Conservation (phyloP, 2,797 vertebrate species). For the Aulostomus chinensis region DNA sequence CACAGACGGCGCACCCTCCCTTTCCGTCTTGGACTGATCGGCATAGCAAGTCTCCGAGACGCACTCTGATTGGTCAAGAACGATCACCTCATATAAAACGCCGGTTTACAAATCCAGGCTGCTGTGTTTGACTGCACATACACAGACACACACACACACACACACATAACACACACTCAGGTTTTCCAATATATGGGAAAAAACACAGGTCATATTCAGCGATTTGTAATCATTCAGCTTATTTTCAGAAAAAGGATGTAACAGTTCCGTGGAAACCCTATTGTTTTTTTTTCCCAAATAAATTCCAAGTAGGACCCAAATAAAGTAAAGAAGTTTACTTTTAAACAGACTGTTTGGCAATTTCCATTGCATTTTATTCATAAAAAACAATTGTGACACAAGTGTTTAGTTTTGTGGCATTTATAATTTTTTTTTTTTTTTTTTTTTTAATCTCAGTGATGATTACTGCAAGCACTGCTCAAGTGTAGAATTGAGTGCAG, state of each 20-base stretch:
- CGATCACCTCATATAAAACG: slow-evolving; percentile 94
- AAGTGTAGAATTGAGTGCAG: not conserved
- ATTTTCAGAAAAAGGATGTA: not conserved
- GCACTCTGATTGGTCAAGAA: slow-evolving; percentile 87
- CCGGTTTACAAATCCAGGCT: slow-evolving; percentile 69
- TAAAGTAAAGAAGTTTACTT: not conserved
- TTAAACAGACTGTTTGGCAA: too few relatives aligned
- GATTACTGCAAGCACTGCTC: not conserved
- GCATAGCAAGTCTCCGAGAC: slow-evolving; percentile 70
- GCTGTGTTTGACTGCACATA: slow-evolving; percentile 33
- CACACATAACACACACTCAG: slow-evolving; percentile 16
- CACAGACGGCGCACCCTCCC: slow-evolving; percentile 67
- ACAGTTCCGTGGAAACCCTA: not conserved
- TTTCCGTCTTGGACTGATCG: slow-evolving; percentile 65
- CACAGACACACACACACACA: too few relatives aligned
- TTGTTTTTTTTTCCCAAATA: not conserved
- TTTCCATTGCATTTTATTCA: too few relatives aligned
- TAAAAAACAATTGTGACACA: too few relatives aligned
- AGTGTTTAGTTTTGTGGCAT: too few relatives aligned
- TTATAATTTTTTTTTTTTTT: too few relatives aligned
- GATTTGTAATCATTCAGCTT: not conserved
- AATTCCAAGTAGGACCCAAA: not conserved
- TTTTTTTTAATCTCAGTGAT: too few relatives aligned
- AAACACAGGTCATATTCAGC: not conserved
- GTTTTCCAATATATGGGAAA: too few relatives aligned